Percentiles rank a stretch among this genome's conserved stretches.
Evolutionary conservation across 1,140 invertebrate genomes (phyloP).

Genomic region (Pygmarrhopalites habei): DNA sequence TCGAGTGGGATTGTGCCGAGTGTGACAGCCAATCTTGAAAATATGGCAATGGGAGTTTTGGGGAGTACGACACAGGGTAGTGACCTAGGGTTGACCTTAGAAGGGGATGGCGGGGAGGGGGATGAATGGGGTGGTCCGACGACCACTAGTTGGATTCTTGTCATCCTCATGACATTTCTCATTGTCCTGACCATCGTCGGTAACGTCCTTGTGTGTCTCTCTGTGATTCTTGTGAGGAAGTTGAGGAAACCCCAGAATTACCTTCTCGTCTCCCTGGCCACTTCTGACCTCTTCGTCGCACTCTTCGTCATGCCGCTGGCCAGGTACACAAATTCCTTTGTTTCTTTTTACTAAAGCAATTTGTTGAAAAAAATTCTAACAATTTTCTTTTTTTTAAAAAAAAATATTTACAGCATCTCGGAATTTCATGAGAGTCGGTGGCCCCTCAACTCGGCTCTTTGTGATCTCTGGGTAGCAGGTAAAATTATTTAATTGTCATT

Average conservation of each 20-base stretch:
- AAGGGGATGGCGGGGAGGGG: too few species aligned
- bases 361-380: slow-evolving; percentile 24
- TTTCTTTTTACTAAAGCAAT: neutral
- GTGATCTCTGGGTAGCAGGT: slow-evolving; percentile 40
- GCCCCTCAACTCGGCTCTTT: slow-evolving; percentile 33
- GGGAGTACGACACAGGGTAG: too few species aligned
- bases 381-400: slow-evolving; percentile 12
- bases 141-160: neutral
- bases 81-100: too few species aligned
- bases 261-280: slow-evolving; percentile 80
- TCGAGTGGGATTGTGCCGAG: too few species aligned
- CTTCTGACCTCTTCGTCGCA: slow-evolving; percentile 55
- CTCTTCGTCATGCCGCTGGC: slow-evolving; percentile 61
- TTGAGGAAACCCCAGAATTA: slow-evolving; percentile 60
- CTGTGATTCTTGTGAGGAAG: slow-evolving; percentile 78
- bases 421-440: slow-evolving; percentile 31
- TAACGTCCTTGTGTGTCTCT: slow-evolving; percentile 76
- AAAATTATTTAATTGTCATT: too few species aligned
- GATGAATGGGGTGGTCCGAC: too few species aligned
- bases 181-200: slow-evolving; percentile 78
- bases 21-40: too few species aligned
- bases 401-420: slow-evolving; percentile 15
- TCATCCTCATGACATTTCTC: slow-evolving; percentile 49
- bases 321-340: slow-evolving; percentile 34
- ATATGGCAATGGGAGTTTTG: too few species aligned